Evolutionary conservation across 2,113 vertebrate species (phyloP), one percentile per base, ranked within the genome.

Genomic region (Chionodraco myersi): DNA sequence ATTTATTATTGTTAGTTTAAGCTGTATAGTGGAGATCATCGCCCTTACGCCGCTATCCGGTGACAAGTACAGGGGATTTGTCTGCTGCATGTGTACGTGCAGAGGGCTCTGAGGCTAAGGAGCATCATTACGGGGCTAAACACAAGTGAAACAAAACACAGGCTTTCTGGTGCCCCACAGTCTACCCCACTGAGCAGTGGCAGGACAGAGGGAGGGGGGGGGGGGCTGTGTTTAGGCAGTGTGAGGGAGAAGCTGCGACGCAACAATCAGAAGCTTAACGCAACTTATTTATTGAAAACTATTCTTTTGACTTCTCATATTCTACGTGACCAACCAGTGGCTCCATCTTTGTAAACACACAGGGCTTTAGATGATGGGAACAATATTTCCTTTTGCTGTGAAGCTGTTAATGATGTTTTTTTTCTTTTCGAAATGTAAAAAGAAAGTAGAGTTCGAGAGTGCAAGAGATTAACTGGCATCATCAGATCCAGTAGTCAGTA

Each of bases 101-200:
- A 49, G 67, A 18, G 61, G 74, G 30, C 85, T 85, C 81, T 68
- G 75, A 87, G 86, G 87, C 79, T 75, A 13, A 87, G 85, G 87
- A 86, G 90, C 88, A 90, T 92, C 88, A 91, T 90, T 84, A 87
- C 8, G 45, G 73, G 36, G 63, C 77, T 85, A 82, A 86, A 88
- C 84, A 80, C 70, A 77, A 87, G 51, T 81, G 75, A 84, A 90
- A 88, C 87, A 87, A 80, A 89, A 90, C 83, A 86, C 85, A 86
- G 85, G 85, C 80, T 82, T 71, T 71, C 79, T 90, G 91, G 91
- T 91, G 89, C 91, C 89, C 86, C 68, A 54, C 84, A 75, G 91
- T 86, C 86, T 86, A 14, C 79, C 70, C 82, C 61, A 53, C 82
- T 62, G 78, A 83, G 76, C 72, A 80, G 57, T 44, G 64, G 44